Percentiles rank a stretch among this genome's conserved stretches.
phyloP scores from a whole-genome alignment of 92 coral and sea anemone species.

The Porites lobata region DNA sequence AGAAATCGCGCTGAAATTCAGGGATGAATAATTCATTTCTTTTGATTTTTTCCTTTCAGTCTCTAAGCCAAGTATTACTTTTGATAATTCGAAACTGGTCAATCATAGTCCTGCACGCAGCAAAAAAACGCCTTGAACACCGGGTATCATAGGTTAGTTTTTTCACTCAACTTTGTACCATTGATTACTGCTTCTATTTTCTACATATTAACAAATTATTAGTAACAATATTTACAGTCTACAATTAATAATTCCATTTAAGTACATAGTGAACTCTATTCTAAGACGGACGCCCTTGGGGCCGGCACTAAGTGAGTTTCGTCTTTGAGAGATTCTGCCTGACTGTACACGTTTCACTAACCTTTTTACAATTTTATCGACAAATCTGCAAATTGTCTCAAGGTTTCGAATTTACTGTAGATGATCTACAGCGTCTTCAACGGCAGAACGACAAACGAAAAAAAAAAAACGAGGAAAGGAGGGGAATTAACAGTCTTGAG shows the following conservation, averaged over 20 bases:
- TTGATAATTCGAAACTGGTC: too few species aligned
- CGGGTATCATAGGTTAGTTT: not conserved
- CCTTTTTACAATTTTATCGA: not conserved
- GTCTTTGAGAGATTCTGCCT: too few species aligned
- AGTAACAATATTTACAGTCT: constrained; percentile 4
- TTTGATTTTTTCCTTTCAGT: too few species aligned
- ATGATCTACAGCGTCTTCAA: not conserved
- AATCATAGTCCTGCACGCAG: too few species aligned
- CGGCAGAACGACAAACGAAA: not conserved
- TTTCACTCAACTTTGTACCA: constrained; percentile 11
- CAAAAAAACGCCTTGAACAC: too few species aligned
- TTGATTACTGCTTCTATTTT: not conserved
- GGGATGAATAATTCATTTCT: too few species aligned
- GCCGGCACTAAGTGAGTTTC: too few species aligned
- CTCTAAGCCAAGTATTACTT: too few species aligned
- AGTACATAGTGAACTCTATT: too few species aligned
- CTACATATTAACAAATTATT: not conserved
- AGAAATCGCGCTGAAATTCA: too few species aligned
- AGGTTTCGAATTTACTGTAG: not conserved
- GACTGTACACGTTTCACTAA: too few species aligned
- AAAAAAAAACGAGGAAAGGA: not conserved
- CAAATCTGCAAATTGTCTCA: not conserved
- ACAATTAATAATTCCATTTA: not conserved
- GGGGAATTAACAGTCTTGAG: not conserved
- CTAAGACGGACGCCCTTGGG: too few species aligned